Base-by-base conservation (phyloP, 1,140 invertebrate genomes). In the Paraescarpia echinospica region DNA sequence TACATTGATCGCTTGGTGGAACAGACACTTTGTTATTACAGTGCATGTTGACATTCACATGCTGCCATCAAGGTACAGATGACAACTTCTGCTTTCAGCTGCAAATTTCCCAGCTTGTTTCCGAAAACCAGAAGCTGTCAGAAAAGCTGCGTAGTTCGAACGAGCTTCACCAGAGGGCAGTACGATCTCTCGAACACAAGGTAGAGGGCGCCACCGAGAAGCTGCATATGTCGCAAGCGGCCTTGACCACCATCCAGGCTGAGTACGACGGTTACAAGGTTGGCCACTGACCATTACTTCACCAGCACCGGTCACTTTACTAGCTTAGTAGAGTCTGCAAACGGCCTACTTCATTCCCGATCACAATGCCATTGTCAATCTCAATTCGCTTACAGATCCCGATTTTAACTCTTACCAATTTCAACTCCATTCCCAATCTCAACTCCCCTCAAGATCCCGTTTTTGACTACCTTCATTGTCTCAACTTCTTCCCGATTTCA, bases 201-300 rank as follows among this genome's bases (percentile, higher is more conserved):
- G 93, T 96, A n/a, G 93, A 94, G 34, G 91, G 94, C 27, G 93
- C 96, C 88, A 94, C 95, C 91, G 93, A 95, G 91, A 95, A 96
- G 31, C 94, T 96, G 9, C 94, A 95, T 22, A 93, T 94, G 31
- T 93, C 95, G 5, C 93, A 94, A 48, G 94, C 93, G 93, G 95
- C 96, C 94, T 93, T 95, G 14, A 93, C 94, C 77, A 93, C 94
- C 35, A 92, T 96, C 22, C 96, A 96, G 92, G 94, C 95, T 35
- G 96, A 96, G 89, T 96, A 96, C 93, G 96, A 96, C 92, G 95
- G 95, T 22, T 96, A 96, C 92, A 96, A 96, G 94, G 95, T 96
- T 92, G 92, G 90, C n/a, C 9, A 77, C 2, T 77, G 22, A 77
- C 59, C 48, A 51, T 8, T 51, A 51, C 18, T 51, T 51, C 48